Conservation (phyloP, 2,888 invertebrate species). For the Odiellus spinosus region DNA sequence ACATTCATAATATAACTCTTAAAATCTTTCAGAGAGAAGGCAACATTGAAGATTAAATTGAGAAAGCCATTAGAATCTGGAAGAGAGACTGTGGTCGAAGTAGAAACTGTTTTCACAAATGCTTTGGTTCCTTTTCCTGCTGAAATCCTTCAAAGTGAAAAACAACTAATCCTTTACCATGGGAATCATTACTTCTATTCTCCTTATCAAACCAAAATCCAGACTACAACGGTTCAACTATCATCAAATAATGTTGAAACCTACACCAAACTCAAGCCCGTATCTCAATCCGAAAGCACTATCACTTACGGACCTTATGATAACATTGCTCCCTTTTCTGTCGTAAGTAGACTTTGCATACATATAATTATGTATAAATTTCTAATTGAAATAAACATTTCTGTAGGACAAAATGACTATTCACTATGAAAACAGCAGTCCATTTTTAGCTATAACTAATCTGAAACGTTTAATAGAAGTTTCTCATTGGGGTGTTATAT, state of each 20-base stretch:
- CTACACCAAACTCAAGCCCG: slow-evolving; percentile 65
- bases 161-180: slow-evolving; percentile 73
- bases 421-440: slow-evolving; percentile 91
- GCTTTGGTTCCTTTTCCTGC: slow-evolving; percentile 67
- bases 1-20: neutral
- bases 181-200: slow-evolving; percentile 70
- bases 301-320: slow-evolving; percentile 79
- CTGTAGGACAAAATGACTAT: slow-evolving; percentile 47
- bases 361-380: neutral
- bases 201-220: slow-evolving; percentile 61
- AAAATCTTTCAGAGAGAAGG: slow-evolving; percentile 8
- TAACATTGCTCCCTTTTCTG: slow-evolving; percentile 43
- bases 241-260: slow-evolving; percentile 64
- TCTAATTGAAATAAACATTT: too few relatives aligned
- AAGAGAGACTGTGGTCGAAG: slow-evolving; percentile 26
- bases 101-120: slow-evolving; percentile 61
- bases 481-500: slow-evolving; percentile 99
- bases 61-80: slow-evolving; percentile 13
- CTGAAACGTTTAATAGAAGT: slow-evolving; percentile 80
- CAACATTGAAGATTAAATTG: slow-evolving; percentile 8
- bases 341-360: slow-evolving; percentile 23
- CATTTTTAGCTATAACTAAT: slow-evolving; percentile 81
- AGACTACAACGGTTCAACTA: slow-evolving; percentile 62
- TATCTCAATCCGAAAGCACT: slow-evolving; percentile 56
- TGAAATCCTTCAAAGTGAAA: slow-evolving; percentile 77